Evolutionary conservation across 23 tunicate genomes (phyloP).

Genomic region (Diplosoma virens): DNA sequence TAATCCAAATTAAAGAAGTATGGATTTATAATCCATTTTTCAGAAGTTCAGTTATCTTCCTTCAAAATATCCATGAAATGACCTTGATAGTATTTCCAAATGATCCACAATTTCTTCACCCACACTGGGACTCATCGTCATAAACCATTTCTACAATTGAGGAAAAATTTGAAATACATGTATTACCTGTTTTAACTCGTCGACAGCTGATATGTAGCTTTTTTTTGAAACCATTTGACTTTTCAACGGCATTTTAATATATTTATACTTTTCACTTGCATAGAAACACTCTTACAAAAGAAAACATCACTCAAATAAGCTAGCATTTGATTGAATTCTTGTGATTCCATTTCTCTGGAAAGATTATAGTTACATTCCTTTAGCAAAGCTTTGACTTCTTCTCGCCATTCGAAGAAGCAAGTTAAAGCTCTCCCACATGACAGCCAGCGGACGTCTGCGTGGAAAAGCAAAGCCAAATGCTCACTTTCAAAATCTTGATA

Average conservation of each 20-base stretch:
- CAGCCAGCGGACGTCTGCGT: neutral
- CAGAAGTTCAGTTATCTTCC: no score
- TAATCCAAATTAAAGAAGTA: no score
- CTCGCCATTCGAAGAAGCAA: neutral
- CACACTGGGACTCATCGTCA: neutral
- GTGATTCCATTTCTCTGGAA: neutral
- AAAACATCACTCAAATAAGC: neutral
- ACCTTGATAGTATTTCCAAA: no score
- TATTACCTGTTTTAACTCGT: neutral
- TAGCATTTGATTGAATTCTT: neutral
- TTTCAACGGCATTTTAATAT: no score
- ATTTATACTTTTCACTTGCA: no score
- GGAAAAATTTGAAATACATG: neutral
- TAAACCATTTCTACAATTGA: neutral
- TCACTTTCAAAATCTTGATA: neutral
- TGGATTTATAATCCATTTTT: no score
- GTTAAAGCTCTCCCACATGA: neutral
- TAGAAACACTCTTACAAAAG: no score
- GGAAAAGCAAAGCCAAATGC: neutral
- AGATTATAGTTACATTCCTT: neutral
- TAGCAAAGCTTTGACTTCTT: neutral
- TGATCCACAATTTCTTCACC: neutral
- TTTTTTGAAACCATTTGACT: no score
- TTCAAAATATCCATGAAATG: neutral
- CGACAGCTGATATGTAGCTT: no score